Evolutionary conservation across 92 coral and sea anemone genomes (phyloP).

Genomic region (Metridium senile): DNA sequence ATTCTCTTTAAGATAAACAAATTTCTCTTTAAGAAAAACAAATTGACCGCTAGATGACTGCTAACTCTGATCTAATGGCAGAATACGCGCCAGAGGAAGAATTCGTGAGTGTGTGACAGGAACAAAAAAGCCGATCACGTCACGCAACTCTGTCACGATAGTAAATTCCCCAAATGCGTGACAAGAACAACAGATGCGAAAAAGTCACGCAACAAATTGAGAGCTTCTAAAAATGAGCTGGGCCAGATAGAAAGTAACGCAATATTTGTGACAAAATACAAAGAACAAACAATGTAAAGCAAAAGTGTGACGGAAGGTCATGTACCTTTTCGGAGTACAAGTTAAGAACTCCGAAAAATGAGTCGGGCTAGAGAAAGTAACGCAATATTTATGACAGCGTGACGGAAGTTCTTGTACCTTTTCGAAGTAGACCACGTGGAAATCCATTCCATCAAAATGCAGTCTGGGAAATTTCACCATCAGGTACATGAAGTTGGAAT

Average conservation of each 20-base stretch:
- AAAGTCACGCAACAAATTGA: too few relatives aligned
- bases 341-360: too few relatives aligned
- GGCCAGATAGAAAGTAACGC: background rate
- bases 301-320: background rate
- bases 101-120: background rate
- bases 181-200: too few relatives aligned
- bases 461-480: conserved; percentile 95
- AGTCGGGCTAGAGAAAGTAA: too few relatives aligned
- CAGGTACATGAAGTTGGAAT: conserved; percentile 94
- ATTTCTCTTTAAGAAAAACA: too few relatives aligned
- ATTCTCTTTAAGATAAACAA: too few relatives aligned
- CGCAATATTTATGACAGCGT: background rate
- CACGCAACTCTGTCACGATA: too few relatives aligned
- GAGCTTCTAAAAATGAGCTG: too few relatives aligned
- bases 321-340: conserved; percentile 93
- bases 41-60: background rate
- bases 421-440: conserved; percentile 90
- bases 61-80: background rate
- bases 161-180: too few relatives aligned
- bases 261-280: background rate
- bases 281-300: too few relatives aligned
- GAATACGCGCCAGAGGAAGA: background rate
- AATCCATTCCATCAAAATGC: conserved; percentile 77
- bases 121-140: too few relatives aligned
- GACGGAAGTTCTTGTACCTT: conserved; percentile 58